These are phyloP conservation scores for Lydus trimaculatus DNA, from an alignment of 2,888 invertebrate species.

Conservation along the genomic window DNA sequence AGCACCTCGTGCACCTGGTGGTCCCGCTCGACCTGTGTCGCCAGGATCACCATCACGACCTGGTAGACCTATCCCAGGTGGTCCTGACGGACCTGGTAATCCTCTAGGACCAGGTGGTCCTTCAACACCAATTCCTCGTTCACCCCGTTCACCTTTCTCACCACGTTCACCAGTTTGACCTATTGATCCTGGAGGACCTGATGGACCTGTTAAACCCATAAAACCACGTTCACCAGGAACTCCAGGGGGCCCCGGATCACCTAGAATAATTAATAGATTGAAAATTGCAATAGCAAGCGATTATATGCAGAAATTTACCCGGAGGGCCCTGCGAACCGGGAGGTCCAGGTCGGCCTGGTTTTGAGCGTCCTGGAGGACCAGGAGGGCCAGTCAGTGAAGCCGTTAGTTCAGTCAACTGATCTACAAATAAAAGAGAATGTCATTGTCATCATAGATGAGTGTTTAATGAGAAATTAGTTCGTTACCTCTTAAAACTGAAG, in stretches of 20 bases:
- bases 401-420: constrained; percentile 76
- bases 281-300: neutral
- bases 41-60: constrained; percentile 82
- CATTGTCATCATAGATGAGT: no score
- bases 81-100: constrained; percentile 74
- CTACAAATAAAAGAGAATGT: constrained; percentile 58
- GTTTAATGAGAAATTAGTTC: neutral
- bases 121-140: constrained; percentile 76
- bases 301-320: constrained; percentile 61
- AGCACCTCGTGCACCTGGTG: constrained; percentile 62
- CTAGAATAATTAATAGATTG: constrained; percentile 51
- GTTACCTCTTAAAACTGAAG: constrained; percentile 78
- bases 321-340: constrained; percentile 74
- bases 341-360: constrained; percentile 73
- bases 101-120: constrained; percentile 79
- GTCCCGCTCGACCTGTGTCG: constrained; percentile 72
- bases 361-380: constrained; percentile 71
- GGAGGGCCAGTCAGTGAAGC: constrained; percentile 70
- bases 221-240: constrained; percentile 71
- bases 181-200: constrained; percentile 66
- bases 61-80: constrained; percentile 68
- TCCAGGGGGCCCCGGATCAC: constrained; percentile 72
- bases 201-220: constrained; percentile 69
- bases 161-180: constrained; percentile 74
- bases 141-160: constrained; percentile 75